These are phyloP conservation scores for Neomonachus schauinslandi DNA, from an alignment of 2,113 vertebrate genomes.

Conservation along the genomic window DNA sequence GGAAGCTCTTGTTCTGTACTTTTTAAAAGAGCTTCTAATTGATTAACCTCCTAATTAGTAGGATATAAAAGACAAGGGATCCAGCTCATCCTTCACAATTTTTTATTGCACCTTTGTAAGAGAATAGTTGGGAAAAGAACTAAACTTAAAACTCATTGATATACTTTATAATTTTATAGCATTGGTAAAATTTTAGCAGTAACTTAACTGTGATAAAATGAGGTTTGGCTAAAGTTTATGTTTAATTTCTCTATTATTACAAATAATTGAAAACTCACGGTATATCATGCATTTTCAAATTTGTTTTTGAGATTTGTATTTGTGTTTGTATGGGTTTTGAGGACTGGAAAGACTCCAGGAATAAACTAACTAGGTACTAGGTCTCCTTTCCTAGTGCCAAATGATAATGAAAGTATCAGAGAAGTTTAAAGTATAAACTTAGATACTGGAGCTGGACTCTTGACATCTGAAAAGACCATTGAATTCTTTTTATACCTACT, in stretches of 20 bases:
- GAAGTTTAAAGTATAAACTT: not conserved
- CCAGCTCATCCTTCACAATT: not conserved
- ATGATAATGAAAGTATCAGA: not conserved
- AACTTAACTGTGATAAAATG: conserved; percentile 17
- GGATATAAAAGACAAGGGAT: not conserved
- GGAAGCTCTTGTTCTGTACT: not conserved
- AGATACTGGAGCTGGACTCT: not conserved
- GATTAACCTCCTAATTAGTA: not conserved
- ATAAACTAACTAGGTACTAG: not conserved
- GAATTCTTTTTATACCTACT: conserved; percentile 1
- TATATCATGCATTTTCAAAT: conserved; percentile 11
- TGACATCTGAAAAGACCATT: not conserved
- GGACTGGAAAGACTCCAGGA: not conserved
- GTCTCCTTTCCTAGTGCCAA: not conserved
- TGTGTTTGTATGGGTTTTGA: not conserved
- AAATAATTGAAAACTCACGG: not conserved
- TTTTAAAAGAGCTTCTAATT: conserved; percentile 45
- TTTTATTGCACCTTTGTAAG: not conserved
- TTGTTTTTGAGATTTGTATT: not conserved
- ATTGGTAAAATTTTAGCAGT: not conserved
- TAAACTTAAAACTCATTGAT: not conserved
- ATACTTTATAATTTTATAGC: conserved; percentile 18
- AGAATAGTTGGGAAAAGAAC: conserved; percentile 32
- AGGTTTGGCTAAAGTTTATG: not conserved
- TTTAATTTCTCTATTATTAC: not conserved